phyloP scores from a whole-genome alignment of 2,888 invertebrate species.

The Andrena camellia region DNA sequence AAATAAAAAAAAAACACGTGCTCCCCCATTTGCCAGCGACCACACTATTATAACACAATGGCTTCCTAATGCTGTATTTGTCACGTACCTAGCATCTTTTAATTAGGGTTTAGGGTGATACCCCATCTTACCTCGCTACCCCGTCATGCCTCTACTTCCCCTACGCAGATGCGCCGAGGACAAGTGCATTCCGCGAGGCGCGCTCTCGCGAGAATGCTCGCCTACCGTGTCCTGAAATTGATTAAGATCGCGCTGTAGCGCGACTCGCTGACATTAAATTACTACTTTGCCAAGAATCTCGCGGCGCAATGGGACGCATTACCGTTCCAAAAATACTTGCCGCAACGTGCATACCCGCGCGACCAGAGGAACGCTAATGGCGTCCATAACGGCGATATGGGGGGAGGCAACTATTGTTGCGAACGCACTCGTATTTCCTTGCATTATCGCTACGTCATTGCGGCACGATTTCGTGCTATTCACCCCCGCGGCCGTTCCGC shows the following conservation, averaged over 20 bases:
- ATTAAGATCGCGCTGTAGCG: constrained; percentile 48
- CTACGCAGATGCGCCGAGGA: not conserved
- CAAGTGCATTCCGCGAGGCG: constrained; percentile 6
- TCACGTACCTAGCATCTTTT: too few species aligned
- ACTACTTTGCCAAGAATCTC: constrained; percentile 56
- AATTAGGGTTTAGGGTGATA: too few species aligned
- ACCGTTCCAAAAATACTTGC: constrained; percentile 44
- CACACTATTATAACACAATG: too few species aligned
- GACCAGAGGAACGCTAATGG: constrained; percentile 43
- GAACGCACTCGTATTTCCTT: constrained; percentile 35
- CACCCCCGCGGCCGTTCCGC: not conserved
- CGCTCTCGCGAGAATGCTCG: constrained; percentile 36
- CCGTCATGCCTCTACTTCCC: too few species aligned
- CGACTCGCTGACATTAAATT: constrained; percentile 49
- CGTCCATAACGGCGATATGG: constrained; percentile 24
- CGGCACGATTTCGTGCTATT: constrained; percentile 26
- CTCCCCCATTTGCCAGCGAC: too few species aligned
- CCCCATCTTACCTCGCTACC: too few species aligned
- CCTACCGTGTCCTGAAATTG: constrained; percentile 43
- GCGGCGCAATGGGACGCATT: constrained; percentile 44
- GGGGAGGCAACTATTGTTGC: constrained; percentile 37
- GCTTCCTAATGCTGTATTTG: too few species aligned
- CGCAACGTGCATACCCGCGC: constrained; percentile 1
- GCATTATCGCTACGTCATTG: constrained; percentile 40
- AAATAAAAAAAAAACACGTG: too few species aligned